Conservation (phyloP, 2,113 vertebrate genomes). For the Turdus rufiventris region DNA sequence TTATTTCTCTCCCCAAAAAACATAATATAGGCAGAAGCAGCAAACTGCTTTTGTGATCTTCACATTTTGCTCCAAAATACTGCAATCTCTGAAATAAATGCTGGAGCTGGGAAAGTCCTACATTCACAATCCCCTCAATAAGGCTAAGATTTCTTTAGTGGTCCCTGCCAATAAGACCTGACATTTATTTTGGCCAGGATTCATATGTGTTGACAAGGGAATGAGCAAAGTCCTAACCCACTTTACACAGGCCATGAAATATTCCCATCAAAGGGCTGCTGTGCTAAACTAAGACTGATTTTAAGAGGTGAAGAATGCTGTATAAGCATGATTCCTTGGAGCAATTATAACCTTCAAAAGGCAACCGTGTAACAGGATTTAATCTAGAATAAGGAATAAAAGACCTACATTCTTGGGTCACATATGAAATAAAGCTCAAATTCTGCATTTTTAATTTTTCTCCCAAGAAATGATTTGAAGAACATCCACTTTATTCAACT, state of each 20-base stretch:
- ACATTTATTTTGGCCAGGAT: background rate
- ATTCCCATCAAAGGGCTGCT: background rate
- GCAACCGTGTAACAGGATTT: constrained; percentile 26
- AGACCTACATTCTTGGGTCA: background rate
- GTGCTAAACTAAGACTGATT: background rate
- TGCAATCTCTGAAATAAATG: background rate
- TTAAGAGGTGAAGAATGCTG: background rate
- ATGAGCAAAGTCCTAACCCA: background rate
- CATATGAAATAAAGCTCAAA: background rate
- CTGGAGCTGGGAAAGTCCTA: background rate
- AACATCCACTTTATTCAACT: constrained; percentile 33
- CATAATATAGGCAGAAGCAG: background rate
- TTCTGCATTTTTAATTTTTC: background rate
- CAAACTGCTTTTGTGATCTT: background rate
- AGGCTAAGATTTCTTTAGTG: background rate
- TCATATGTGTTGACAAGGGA: background rate
- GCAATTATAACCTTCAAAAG: constrained; percentile 24
- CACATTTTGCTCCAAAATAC: background rate
- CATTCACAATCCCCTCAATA: background rate
- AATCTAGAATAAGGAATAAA: background rate
- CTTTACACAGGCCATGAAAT: background rate
- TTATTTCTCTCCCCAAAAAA: background rate
- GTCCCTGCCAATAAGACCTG: background rate
- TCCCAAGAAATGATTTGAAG: background rate
- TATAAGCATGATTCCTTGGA: background rate